Percentiles rank a stretch among this genome's conserved stretches.
Conservation (phyloP, 2,888 invertebrate genomes). For the Acanthosepion lycidas region DNA sequence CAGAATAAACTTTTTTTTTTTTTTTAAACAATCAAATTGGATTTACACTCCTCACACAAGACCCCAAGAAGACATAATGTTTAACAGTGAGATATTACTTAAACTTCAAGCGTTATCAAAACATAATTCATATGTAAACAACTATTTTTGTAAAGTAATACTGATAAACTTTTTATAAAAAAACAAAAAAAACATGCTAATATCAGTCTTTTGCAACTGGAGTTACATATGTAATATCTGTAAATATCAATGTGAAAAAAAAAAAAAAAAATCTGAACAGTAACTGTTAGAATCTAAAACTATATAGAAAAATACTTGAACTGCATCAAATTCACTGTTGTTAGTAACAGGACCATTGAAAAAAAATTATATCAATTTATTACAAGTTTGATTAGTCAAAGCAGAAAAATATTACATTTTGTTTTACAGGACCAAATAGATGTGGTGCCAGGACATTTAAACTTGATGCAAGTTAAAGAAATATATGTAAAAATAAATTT, state of each 20-base stretch:
- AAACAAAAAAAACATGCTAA: background rate
- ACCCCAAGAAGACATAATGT: background rate
- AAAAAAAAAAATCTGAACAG: background rate
- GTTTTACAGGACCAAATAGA: constrained; percentile 25
- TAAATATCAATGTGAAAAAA: background rate
- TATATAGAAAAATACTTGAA: background rate
- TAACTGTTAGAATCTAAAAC: background rate
- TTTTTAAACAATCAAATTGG: background rate
- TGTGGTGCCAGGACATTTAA: background rate
- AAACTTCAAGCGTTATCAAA: background rate
- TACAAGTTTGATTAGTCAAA: background rate
- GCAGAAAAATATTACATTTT: background rate
- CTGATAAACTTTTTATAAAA: constrained; percentile 4
- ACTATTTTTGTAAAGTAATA: constrained; percentile 33
- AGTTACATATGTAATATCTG: background rate
- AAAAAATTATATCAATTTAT: background rate
- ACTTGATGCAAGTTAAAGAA: background rate
- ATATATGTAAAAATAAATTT: background rate
- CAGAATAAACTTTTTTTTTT: background rate
- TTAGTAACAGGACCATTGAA: constrained; percentile 23
- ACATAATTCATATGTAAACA: background rate
- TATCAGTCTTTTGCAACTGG: background rate
- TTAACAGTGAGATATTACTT: background rate
- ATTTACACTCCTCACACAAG: background rate
- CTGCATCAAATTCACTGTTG: background rate